A percentile compares a stretch with the other conserved stretches of the same genome.
phyloP scores from a whole-genome alignment of 2,888 invertebrate genomes.

The Anagyrus pseudococci region DNA sequence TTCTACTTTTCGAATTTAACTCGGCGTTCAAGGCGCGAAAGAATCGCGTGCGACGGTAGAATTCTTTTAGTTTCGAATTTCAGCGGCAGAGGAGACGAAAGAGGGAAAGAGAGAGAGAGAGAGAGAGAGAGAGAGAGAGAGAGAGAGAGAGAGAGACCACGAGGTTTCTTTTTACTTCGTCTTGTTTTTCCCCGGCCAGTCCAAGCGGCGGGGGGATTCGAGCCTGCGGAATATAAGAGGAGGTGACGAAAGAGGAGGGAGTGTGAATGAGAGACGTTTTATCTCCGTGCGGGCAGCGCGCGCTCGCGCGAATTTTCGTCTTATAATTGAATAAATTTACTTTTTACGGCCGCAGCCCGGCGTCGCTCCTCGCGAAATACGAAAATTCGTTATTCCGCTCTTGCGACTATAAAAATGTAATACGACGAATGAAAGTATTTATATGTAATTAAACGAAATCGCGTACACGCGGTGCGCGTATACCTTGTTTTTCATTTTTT shows the following conservation, averaged over 20 bases:
- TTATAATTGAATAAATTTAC: too few species aligned
- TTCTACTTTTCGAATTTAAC: conserved; percentile 36
- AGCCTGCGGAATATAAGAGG: background rate
- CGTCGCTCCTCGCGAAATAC: too few species aligned
- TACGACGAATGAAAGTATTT: too few species aligned
- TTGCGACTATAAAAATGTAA: too few species aligned
- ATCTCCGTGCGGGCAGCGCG: too few species aligned
- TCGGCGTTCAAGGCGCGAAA: conserved; percentile 6
- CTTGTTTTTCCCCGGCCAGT: conserved; percentile 2
- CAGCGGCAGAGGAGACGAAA: conserved; percentile 21
- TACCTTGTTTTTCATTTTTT: too few species aligned
- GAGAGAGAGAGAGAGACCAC: background rate
- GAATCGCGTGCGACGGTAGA: conserved; percentile 34
- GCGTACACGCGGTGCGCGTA: too few species aligned
- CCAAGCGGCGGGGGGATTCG: background rate
- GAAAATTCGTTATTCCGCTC: too few species aligned
- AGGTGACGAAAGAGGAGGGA: conserved; percentile 28
- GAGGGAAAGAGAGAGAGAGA: conserved; percentile 3
- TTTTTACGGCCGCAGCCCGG: too few species aligned
- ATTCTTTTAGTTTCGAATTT: conserved; percentile 39
- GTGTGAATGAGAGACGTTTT: conserved; percentile 20
- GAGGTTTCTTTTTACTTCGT: background rate
- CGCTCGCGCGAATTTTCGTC: conserved; percentile 24
- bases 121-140: conserved; percentile 15
- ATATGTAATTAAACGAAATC: too few species aligned